These are phyloP conservation scores for Drosophila persimilis DNA, from an alignment of 1,140 invertebrate species.

Conservation along the genomic window DNA sequence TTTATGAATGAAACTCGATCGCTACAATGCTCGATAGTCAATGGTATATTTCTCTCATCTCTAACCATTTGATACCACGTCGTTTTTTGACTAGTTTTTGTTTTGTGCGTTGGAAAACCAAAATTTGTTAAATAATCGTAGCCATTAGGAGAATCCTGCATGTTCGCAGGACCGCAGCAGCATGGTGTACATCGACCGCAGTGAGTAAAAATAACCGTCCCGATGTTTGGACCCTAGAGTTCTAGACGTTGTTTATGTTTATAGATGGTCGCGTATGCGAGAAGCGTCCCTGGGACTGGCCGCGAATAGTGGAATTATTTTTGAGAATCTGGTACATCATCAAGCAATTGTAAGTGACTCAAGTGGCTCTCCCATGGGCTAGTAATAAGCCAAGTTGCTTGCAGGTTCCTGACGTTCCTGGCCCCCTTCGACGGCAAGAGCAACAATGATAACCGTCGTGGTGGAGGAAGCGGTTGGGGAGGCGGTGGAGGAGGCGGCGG, in stretches of 20 bases:
- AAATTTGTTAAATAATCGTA: too few species aligned
- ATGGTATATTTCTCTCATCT: too few species aligned
- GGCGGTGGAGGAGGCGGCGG: constrained; percentile 39
- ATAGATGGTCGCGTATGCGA: constrained; percentile 73
- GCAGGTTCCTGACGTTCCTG: constrained; percentile 52
- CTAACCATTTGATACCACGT: too few species aligned
- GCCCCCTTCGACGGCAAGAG: constrained; percentile 51
- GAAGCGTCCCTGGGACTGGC: constrained; percentile 68
- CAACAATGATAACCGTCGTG: constrained; percentile 37
- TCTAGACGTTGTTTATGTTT: not conserved
- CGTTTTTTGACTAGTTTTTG: too few species aligned
- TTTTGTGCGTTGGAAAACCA: too few species aligned
- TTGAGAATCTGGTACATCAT: constrained; percentile 57
- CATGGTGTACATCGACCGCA: constrained; percentile 55
- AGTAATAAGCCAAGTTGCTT: not conserved
- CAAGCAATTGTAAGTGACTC: constrained; percentile 54
- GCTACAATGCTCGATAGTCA: too few species aligned
- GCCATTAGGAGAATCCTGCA: not conserved
- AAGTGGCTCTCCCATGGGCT: not conserved
- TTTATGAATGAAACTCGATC: too few species aligned
- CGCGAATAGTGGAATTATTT: constrained; percentile 60
- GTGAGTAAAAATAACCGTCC: constrained; percentile 17
- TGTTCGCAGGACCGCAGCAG: not conserved
- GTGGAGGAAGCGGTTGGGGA: constrained; percentile 29
- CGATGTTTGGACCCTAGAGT: not conserved